Evolutionary conservation across 1,140 invertebrate species (phyloP).

Genomic region (Sitobion miscanthi): DNA sequence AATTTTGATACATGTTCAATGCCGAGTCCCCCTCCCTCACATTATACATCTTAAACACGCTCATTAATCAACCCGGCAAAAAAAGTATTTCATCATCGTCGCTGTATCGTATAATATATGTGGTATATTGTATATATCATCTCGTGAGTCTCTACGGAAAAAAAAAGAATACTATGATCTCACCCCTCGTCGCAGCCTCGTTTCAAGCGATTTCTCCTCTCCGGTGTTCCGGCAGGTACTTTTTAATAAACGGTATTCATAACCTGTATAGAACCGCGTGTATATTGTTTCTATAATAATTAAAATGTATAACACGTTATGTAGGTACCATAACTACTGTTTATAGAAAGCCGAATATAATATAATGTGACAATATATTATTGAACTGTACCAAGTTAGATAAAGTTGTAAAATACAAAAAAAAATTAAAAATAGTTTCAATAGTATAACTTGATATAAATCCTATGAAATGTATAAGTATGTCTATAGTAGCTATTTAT

Average conservation of each 20-base stretch:
- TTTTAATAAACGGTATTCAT: background rate
- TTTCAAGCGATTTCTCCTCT: background rate
- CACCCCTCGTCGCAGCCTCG: background rate
- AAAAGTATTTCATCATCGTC: conserved; percentile 37
- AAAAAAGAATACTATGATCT: background rate
- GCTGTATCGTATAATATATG: background rate
- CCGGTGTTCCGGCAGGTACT: background rate
- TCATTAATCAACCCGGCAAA: conserved; percentile 29
- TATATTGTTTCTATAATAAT: background rate
- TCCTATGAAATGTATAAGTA: background rate
- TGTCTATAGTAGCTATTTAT: background rate
- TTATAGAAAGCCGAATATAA: background rate
- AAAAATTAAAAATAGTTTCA: no score
- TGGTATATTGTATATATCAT: background rate
- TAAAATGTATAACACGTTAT: background rate
- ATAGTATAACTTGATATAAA: background rate
- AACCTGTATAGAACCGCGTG: background rate
- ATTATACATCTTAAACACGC: conserved; percentile 50
- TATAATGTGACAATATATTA: background rate
- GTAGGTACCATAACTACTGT: no score
- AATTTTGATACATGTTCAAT: conserved; percentile 44
- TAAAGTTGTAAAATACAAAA: background rate
- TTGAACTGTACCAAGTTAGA: background rate
- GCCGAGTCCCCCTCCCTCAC: background rate
- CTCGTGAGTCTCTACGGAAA: background rate